Conservation (phyloP, 2,113 vertebrate species). For the rat (Rattus norvegicus) region DNA sequence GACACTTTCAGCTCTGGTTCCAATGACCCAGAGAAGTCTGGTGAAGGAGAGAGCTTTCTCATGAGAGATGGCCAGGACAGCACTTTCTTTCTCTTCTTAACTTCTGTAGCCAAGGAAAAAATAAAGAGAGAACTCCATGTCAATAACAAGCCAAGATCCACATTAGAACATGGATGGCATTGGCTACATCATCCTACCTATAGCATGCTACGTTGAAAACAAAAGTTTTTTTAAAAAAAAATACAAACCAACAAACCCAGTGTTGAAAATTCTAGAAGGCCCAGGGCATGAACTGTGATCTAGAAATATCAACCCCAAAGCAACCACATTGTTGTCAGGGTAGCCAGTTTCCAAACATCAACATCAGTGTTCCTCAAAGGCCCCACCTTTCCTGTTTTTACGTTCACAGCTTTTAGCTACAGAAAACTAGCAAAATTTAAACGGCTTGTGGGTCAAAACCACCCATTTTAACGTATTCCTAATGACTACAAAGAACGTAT, state of each 20-base stretch:
- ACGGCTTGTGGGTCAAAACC: not conserved
- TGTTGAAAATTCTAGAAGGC: conserved; percentile 37
- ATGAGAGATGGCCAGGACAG: conserved; percentile 86
- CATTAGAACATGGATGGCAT: not conserved
- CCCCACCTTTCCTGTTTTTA: conserved; percentile 87
- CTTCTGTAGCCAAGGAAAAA: conserved; percentile 84
- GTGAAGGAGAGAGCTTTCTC: conserved; percentile 83
- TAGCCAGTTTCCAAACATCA: conserved; percentile 73
- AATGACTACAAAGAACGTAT: not conserved
- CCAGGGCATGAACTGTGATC: conserved; percentile 32
- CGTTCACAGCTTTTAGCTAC: not conserved
- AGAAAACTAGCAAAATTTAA: conserved; percentile 25
- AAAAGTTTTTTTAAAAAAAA: not conserved
- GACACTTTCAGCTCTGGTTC: conserved; percentile 83
- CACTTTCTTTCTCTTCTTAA: conserved; percentile 90
- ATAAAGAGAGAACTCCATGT: not conserved
- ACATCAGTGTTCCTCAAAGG: conserved; percentile 65
- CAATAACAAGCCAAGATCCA: not conserved
- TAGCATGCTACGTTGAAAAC: not conserved
- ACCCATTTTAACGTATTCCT: not conserved
- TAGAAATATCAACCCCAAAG: conserved; percentile 65
- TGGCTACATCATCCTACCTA: not conserved
- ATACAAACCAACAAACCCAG: not conserved
- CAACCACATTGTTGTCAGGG: conserved; percentile 76
- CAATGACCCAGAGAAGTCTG: conserved; percentile 80